Base-by-base conservation (phyloP, 2,888 invertebrate species). In the Oxytorus armatus region DNA sequence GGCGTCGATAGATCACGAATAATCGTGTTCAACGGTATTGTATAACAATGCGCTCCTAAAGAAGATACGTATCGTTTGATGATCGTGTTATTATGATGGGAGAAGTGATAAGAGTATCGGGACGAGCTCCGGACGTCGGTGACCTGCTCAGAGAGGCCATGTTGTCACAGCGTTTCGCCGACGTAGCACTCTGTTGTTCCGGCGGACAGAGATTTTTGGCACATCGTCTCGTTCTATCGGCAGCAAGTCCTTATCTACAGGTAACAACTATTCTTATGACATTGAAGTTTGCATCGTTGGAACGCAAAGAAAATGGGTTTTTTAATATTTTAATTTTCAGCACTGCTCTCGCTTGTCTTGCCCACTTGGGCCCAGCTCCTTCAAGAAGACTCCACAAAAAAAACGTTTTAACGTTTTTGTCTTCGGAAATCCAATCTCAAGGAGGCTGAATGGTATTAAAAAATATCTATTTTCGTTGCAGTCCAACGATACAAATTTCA, bases 181-280 rank as follows among this genome's bases (percentile, higher is more conserved):
- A 95, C 87, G 95, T 95, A 70, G 93, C 94, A 69, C 92, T 95
- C 44, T 93, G 94, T 88, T 95, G 95, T 87, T 93, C 94, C 49
- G 95, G 94, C 16, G 93, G 93, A 42, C 92, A 89, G 18, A 86
- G 93, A 74, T 93, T 95, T 86, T 93, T 93, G 87, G 95, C 95
- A 0, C 95, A 95, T 88, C 94, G 95, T 59, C 92, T 94, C 1
- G 95, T 96, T 10, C 92, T 95, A 7, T 95, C 95, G 0, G 95
- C 95, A 80, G 95, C 94, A 85, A 95, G 95, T 92, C 93, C 93
- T 72, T 94, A 95, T 87, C 92, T 96, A 16, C 94, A 94, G 93
- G 95, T 95, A 92, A 91, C n/a, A n/a, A n/a, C n/a, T n/a, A n/a
- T n/a, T n/a, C n/a, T n/a, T n/a, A n/a, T n/a, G n/a, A n/a, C n/a